Base-by-base conservation (phyloP, 2,797 vertebrate genomes). In the Cynodonichthys magdalenae region DNA sequence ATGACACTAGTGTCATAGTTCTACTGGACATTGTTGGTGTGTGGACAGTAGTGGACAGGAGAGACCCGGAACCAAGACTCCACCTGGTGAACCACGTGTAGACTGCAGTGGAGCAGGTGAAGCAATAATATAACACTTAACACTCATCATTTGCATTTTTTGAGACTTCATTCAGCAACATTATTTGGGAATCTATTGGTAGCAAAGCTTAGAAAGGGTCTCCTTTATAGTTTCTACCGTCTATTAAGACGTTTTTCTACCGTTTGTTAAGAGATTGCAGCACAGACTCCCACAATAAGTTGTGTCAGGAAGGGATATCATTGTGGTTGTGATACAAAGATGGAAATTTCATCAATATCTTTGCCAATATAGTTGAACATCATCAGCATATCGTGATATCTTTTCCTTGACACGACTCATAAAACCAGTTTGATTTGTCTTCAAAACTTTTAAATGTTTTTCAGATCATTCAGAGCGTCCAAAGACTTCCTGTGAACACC, bases 1-100 rank as follows among this genome's bases (percentile, higher is more conserved):
- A 42, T 11, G 17, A 45, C 44, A 10, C 3, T 11, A 95, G 85
- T 96, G 95, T 63, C 93, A 94, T 0, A 2, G 90, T 11, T 91
- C 92, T 68, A 90, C 91, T 0, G 95, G 94, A 59, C 65, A 94
- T 69, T 95, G 95, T 80, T 95, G 94, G 94, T 96, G 95, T 0
- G 94, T 96, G 77, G 88, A 94, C 2, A 64, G 14, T 0, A 63
- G 79, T 0, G 95, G 95, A 15, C 90, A 89, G 31, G 94, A 96
- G 74, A 81, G 91, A 34, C 56, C 82, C 0, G 92, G 93, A 9
- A 95, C 93, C 0, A 82, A 83, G 34, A 94, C 86, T 0, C 59
- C 73, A 0, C 92, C 94, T 0, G 93, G 93, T 28, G 70, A 77
- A 4, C 46, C 82, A 0, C 81, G 75, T 0, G 86, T 81, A 0